Evolutionary conservation across 2,797 vertebrate species (phyloP), one percentile per base, ranked within the genome.

Genomic region (Chloroceryle amazona): DNA sequence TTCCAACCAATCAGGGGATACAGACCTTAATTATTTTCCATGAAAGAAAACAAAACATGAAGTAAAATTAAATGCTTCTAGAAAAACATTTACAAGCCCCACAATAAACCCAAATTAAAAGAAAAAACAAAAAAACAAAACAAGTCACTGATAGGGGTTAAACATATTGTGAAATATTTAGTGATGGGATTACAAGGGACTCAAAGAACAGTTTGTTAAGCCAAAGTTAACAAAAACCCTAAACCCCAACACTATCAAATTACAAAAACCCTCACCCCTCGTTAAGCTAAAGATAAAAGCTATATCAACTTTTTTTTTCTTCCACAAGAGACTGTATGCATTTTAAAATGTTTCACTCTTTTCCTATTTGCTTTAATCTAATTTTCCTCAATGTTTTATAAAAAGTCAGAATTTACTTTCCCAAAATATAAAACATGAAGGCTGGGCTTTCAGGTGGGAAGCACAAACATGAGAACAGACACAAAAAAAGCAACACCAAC

Each of bases 1-100:
- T 99, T 99, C 99, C 99, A 99, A 9, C 99, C 99, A 72, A 99
- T 98, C 92, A 99, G 42, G 25, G 99, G 99, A 96, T 99, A 99
- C 75, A 99, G 98, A 66, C 98, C 99, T 99, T 91, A 60, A 78
- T 94, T 86, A 93, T 85, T 87, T 96, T 89, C 41, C 65, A 92
- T 51, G 33, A 54, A 54, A 29, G 26, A 89, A 78, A 93, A 44
- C 21, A 90, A 68, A 95, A 57, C 15, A 74, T 1, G 18, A 35
- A 60, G 46, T 76, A 74, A 71, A 85, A 74, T 52, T 22, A 76
- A 90, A 63, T 21, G 3, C 41, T 95, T 91, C 10, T 71, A 80
- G 16, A 61, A 60, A 89, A 91, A 61, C 9, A 79, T 6, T 58
- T 0, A 33, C 18, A 78, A 63, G 20, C 14, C 66, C 5, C 5